A percentile compares a stretch with the other conserved stretches of the same genome.
Conservation (phyloP, 2,888 invertebrate genomes). For the Rosalia funebris region DNA sequence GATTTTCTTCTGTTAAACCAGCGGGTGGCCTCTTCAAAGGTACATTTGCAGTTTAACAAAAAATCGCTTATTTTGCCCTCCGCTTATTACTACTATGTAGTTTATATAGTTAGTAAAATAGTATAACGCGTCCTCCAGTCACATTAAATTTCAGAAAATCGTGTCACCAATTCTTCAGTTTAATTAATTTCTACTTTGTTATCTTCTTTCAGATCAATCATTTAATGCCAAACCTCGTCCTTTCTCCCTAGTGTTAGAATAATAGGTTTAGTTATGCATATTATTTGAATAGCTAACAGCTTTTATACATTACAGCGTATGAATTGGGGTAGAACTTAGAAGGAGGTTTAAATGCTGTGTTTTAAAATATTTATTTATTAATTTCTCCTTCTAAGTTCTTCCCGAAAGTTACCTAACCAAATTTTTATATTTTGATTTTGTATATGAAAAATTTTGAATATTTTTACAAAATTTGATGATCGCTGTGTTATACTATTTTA, state of each 20-base stretch:
- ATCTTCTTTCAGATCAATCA: conserved; percentile 67
- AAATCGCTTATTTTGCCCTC: conserved; percentile 26
- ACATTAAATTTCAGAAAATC: neutral
- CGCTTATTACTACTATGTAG: conserved; percentile 25
- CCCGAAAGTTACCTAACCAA: conserved; percentile 6
- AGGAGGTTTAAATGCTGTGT: conserved; percentile 3
- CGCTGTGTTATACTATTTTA: conserved; percentile 52
- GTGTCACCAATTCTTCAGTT: neutral
- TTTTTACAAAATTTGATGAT: conserved; percentile 19
- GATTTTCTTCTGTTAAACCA: conserved; percentile 61
- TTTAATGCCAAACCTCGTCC: conserved; percentile 72
- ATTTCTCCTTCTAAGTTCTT: conserved; percentile 3
- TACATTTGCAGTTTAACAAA: conserved; percentile 50
- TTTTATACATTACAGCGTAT: conserved; percentile 24
- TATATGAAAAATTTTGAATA: conserved; percentile 23
- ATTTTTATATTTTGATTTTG: conserved; percentile 11
- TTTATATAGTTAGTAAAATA: conserved; percentile 43
- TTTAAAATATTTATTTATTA: too few relatives aligned
- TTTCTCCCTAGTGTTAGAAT: conserved; percentile 68
- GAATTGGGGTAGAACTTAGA: conserved; percentile 4
- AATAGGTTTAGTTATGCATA: conserved; percentile 44
- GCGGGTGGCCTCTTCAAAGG: conserved; percentile 61
- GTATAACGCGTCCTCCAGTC: conserved; percentile 43
- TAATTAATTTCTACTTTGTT: conserved; percentile 23
- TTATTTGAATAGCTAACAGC: conserved; percentile 38